phyloP scores from a whole-genome alignment of 2,113 vertebrate species.

The Natator depressus region DNA sequence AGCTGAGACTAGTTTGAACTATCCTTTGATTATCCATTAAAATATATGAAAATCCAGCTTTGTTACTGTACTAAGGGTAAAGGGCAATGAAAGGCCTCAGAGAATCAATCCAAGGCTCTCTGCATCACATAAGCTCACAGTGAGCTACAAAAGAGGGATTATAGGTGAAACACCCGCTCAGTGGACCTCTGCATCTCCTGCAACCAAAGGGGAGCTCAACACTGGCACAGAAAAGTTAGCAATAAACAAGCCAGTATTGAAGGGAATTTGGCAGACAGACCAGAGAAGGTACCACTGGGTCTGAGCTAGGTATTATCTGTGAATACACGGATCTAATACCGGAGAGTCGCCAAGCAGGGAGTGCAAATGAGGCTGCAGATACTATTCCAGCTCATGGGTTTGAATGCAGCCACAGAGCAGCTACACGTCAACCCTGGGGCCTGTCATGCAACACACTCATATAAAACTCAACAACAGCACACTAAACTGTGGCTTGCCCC shows the following conservation, averaged over 20 bases:
- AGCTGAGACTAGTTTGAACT: neutral
- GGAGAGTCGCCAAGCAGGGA: neutral
- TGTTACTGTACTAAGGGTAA: neutral
- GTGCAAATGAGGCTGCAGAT: neutral
- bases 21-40: neutral
- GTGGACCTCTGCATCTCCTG: neutral
- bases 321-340: neutral
- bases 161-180: neutral
- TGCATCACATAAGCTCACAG: fast-evolving
- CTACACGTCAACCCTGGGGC: neutral
- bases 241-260: neutral
- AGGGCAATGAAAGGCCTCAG: neutral
- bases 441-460: neutral
- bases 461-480: neutral
- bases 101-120: neutral
- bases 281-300: neutral
- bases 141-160: neutral
- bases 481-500: neutral
- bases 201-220: neutral
- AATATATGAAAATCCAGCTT: neutral
- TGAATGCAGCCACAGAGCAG: neutral
- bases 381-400: neutral
- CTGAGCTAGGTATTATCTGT: neutral
- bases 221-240: neutral
- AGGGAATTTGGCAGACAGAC: neutral